phyloP scores from a whole-genome alignment of 2,888 invertebrate genomes.

The Pseudococcus longispinus region DNA sequence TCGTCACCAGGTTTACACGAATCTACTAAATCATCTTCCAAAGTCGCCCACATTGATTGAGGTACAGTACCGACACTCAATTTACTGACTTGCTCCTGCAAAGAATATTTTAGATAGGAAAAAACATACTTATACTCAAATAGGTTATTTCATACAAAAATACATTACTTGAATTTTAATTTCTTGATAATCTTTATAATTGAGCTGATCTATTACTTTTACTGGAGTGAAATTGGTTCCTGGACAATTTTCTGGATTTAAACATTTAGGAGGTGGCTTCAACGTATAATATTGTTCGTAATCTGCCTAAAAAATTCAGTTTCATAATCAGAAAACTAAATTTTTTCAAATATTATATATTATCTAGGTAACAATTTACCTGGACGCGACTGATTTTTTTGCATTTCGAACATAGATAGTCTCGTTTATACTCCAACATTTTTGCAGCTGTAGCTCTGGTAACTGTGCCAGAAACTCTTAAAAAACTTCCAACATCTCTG shows the following conservation, averaged over 20 bases:
- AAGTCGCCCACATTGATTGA: constrained; percentile 76
- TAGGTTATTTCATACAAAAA: not conserved
- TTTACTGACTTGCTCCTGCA: constrained; percentile 78
- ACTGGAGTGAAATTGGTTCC: constrained; percentile 67
- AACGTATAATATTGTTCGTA: constrained; percentile 72
- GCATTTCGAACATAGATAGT: constrained; percentile 80
- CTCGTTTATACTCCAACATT: constrained; percentile 77
- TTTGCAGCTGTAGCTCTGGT: constrained; percentile 77
- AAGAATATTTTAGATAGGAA: constrained; percentile 57
- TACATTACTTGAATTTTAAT: constrained; percentile 76
- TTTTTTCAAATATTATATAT: not conserved
- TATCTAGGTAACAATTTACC: constrained; percentile 63
- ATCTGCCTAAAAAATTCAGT: constrained; percentile 64
- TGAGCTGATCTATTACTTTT: constrained; percentile 68
- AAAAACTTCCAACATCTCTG: constrained; percentile 74
- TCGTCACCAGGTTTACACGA: constrained; percentile 88
- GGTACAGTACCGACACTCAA: constrained; percentile 77
- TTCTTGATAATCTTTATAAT: constrained; percentile 84
- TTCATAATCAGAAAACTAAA: not conserved
- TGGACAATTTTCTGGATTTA: constrained; percentile 68
- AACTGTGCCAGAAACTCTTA: constrained; percentile 81
- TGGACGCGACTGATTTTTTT: constrained; percentile 71
- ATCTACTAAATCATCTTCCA: constrained; percentile 87
- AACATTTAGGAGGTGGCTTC: constrained; percentile 66
- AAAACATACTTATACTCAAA: not conserved